Conservation (phyloP, 2,113 vertebrate genomes). For the Perca fluviatilis region DNA sequence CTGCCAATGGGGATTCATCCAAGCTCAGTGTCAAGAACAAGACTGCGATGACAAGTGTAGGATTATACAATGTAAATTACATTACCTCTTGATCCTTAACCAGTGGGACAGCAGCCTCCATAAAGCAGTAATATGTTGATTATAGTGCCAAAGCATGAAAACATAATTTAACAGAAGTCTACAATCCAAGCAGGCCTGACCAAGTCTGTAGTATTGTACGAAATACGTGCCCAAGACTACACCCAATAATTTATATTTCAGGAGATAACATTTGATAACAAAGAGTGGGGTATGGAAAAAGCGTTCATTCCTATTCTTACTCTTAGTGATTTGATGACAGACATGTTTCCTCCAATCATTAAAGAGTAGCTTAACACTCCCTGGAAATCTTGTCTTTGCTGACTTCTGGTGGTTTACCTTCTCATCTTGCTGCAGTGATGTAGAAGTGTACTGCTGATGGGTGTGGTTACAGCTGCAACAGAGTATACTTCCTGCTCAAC, state of each 20-base stretch:
- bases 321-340: background rate
- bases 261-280: background rate
- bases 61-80: slow-evolving; percentile 12
- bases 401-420: background rate
- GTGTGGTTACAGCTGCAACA: too few relatives aligned
- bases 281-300: background rate
- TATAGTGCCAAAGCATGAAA: background rate
- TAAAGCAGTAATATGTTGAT: background rate
- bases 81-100: background rate
- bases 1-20: background rate
- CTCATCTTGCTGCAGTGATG: too few relatives aligned
- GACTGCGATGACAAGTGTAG: background rate
- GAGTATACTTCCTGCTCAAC: too few relatives aligned
- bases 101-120: background rate
- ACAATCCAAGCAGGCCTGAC: background rate
- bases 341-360: background rate
- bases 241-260: background rate
- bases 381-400: background rate
- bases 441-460: too few relatives aligned
- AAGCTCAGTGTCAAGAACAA: slow-evolving; percentile 1
- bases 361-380: background rate
- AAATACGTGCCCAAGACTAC: too few relatives aligned
- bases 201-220: background rate
- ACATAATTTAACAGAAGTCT: background rate
- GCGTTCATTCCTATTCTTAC: background rate